Percentiles rank a stretch among this genome's conserved stretches.
Conservation (phyloP, 64 coral and sea anemone genomes). For the Actinia equina region DNA sequence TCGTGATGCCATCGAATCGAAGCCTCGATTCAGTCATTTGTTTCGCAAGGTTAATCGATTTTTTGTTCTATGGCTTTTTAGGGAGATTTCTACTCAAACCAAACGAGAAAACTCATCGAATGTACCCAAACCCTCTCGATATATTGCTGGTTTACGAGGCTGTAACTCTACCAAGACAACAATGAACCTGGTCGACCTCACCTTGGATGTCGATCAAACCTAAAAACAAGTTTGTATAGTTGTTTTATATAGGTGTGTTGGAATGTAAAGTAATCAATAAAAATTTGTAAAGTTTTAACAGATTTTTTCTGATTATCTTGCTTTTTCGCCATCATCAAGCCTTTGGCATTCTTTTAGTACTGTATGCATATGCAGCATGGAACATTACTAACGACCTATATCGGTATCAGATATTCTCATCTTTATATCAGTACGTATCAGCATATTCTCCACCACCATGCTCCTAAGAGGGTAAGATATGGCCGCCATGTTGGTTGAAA, state of each 20-base stretch:
- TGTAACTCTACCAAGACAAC: conserved; percentile 99
- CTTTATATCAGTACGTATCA: no score
- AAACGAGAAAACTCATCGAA: conserved; percentile 91
- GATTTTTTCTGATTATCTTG: neutral
- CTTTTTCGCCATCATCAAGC: neutral
- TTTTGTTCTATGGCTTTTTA: conserved; percentile 30
- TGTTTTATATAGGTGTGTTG: neutral
- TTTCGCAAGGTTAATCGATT: neutral
- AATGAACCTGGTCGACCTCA: conserved; percentile 90
- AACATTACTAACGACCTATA: no score
- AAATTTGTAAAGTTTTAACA: neutral
- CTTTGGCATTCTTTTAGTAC: no score
- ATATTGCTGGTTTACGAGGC: conserved; percentile 87
- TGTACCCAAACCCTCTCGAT: conserved; percentile 86
- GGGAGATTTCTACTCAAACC: conserved; percentile 80
- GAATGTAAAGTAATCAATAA: neutral
- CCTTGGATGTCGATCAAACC: conserved; percentile 95
- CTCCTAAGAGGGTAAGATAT: no score
- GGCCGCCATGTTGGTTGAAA: no score
- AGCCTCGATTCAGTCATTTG: no score
- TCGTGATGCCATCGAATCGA: no score
- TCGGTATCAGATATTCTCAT: no score
- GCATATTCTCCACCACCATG: no score
- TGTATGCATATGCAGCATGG: no score
- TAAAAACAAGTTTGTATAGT: neutral